Conservation (phyloP, 2,113 vertebrate genomes). For the Sylvia atricapilla region DNA sequence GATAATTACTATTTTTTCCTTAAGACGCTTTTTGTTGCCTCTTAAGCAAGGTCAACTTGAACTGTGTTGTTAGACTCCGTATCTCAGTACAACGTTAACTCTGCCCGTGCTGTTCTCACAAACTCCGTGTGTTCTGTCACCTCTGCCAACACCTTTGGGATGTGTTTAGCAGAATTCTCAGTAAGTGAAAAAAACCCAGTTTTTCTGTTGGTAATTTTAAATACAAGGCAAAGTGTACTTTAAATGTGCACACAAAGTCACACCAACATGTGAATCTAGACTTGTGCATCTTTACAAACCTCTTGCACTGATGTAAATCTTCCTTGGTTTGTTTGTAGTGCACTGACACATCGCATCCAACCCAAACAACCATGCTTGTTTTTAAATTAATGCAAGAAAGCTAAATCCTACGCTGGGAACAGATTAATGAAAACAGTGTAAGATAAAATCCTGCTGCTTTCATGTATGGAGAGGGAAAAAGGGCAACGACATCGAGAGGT, state of each 20-base stretch:
- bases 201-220: background rate
- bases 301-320: background rate
- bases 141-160: background rate
- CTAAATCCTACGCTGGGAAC: background rate
- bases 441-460: background rate
- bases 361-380: background rate
- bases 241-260: background rate
- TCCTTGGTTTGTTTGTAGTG: background rate
- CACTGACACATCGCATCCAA: background rate
- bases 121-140: background rate
- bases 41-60: slow-evolving; percentile 61
- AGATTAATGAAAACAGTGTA: background rate
- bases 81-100: background rate
- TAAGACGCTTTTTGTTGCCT: slow-evolving; percentile 66
- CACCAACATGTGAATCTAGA: background rate
- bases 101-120: background rate
- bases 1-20: slow-evolving; percentile 70
- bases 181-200: background rate
- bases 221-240: fast-evolving
- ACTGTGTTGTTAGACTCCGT: background rate
- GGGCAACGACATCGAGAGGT: fast-evolving
- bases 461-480: background rate
- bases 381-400: background rate
- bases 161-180: background rate
- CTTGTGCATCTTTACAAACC: background rate